Conservation (phyloP, 2,113 vertebrate species). For the Pomatorhinus ruficollis region DNA sequence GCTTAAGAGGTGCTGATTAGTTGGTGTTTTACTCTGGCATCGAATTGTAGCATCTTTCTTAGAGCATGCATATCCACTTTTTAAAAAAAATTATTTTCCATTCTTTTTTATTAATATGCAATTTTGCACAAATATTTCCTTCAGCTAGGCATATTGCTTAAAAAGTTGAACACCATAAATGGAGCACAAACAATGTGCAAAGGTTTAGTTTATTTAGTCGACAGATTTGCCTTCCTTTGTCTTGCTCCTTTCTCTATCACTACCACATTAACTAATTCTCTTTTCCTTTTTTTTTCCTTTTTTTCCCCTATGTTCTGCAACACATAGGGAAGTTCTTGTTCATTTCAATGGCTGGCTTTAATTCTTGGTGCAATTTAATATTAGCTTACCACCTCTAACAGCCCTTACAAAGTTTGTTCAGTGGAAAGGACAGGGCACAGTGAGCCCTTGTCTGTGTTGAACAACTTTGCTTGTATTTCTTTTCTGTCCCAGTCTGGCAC, state of each 20-base stretch:
- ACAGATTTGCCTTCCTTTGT: background rate
- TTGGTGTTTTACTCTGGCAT: background rate
- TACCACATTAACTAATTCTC: background rate
- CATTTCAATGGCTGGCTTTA: conserved; percentile 1
- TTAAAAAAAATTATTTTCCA: background rate
- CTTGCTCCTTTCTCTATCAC: background rate
- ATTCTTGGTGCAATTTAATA: background rate
- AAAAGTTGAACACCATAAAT: background rate
- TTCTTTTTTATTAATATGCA: background rate
- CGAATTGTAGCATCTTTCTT: background rate
- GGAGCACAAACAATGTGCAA: background rate
- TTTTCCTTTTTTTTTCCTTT: background rate
- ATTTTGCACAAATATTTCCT: background rate
- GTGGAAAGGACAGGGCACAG: conserved; percentile 44
- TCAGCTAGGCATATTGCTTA: background rate
- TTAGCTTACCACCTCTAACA: conserved; percentile 13
- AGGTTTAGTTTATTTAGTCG: background rate
- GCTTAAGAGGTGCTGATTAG: background rate
- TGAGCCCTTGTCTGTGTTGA: conserved; percentile 49
- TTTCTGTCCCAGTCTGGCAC: conserved; percentile 22
- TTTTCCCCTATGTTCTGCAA: background rate
- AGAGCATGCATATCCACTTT: background rate
- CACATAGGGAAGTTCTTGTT: background rate
- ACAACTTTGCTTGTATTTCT: conserved; percentile 36
- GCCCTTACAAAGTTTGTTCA: conserved; percentile 37